Evolutionary conservation across 2,113 vertebrate species (phyloP), one percentile per base, ranked within the genome.

Genomic region (Cyprinodon tularosa): DNA sequence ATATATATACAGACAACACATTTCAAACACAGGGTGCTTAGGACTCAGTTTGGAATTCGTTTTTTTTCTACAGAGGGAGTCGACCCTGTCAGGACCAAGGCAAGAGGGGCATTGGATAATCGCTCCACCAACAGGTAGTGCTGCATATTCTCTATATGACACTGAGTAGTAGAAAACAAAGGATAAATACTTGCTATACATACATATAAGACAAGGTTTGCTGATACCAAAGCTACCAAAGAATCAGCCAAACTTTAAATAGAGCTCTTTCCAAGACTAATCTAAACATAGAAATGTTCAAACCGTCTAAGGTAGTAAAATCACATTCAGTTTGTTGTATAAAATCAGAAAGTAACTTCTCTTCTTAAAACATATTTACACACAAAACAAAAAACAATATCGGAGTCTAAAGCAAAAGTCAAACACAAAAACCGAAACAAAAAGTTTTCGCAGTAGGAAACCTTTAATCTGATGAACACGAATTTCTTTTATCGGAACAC

Each of bases 261-360:
- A 57, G 22, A 60, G 57, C 40, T 86, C 70, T 86, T 85, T 63
- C 84, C 74, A 62, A 86, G 83, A 80, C 66, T 88, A 64, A 50
- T 86, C 91, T 88, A 89, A 90, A 92, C 91, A 88, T 91, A 90
- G 73, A 93, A 90, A 90, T 83, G 70, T 91, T 78, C n/a, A 81
- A 93, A 91, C 86, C 29, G 17, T 90, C 88, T 89, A 94, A 15
- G 72, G 87, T 92, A 91, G 79, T 93, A 93, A 94, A 94, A 93
- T 91, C 92, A 94, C 93, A 95, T 94, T 95, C 93, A 94, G 78
- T 86, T 92, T 12, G 66, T 91, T 60, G 92, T 95, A 94, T 92
- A 94, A 94, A 95, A 94, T 91, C 83, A 87, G 86, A 89, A 78
- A 80, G 84, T 82, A 86, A 74, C 57, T 82, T 74, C 36, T 85